A percentile compares a stretch with the other conserved stretches of the same genome.
These are phyloP conservation scores for Machaerirhynchus nigripectus DNA, from an alignment of 2,113 vertebrate species.

Conservation along the genomic window DNA sequence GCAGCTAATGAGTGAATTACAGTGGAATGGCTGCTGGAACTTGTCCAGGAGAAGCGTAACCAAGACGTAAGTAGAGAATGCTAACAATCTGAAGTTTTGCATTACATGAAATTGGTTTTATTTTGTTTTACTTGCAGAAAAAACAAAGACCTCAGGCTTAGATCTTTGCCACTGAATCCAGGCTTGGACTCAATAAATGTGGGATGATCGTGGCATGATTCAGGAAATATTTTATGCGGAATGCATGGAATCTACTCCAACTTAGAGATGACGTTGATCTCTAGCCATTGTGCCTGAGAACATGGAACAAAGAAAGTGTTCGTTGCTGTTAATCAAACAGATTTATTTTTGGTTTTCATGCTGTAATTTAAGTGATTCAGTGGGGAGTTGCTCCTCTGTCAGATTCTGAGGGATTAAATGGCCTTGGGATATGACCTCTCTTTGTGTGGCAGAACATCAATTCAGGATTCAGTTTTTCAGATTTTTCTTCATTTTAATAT, in stretches of 20 bases:
- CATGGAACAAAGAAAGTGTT: neutral
- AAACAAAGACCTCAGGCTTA: neutral
- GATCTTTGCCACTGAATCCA: neutral
- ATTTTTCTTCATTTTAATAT: neutral
- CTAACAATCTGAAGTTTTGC: neutral
- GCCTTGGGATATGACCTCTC: neutral
- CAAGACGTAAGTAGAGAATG: neutral
- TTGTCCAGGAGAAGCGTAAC: neutral
- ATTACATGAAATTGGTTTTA: neutral
- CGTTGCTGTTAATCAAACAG: neutral
- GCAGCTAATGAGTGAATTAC: neutral
- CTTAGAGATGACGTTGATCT: neutral
- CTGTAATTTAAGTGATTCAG: neutral
- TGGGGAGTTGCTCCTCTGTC: neutral
- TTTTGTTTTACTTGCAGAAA: neutral
- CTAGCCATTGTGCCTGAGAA: neutral
- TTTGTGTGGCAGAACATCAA: neutral
- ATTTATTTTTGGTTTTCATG: neutral
- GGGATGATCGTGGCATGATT: neutral
- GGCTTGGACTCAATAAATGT: neutral
- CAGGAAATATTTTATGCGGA: neutral
- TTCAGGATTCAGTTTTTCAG: neutral
- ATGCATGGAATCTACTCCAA: neutral
- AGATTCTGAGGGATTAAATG: neutral
- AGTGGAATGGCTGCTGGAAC: neutral